Base-by-base conservation (phyloP, 2,888 invertebrate genomes). In the Phyto melanocephala region DNA sequence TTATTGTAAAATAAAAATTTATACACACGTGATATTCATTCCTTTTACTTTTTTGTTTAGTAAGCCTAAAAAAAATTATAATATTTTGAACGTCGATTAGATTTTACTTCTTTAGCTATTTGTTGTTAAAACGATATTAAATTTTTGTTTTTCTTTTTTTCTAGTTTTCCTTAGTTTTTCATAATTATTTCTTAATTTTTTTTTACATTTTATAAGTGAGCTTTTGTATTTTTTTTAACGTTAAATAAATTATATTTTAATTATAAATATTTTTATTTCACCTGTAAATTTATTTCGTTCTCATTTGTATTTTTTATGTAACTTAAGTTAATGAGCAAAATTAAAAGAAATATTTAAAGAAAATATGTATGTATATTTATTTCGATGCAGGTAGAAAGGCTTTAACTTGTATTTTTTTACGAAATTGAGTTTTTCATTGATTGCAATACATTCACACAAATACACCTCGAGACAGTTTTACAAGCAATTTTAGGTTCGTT, bases 1-100 rank as follows among this genome's bases (percentile, higher is more conserved):
- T 60, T 67, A 58, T 54, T 67, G 28, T 65, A 58, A 58, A 78
- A 71, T 65, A 33, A 65, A 56, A 52, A 72, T 40, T 28, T 80
- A 74, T 71, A 65, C 15, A 60, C 58, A 85, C 84, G 85, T 85
- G 85, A 86, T 86, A 85, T 85, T 85, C 86, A 86, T 86, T 86
- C 86, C 85, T 82, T n/a, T 85, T 13, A 60, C 20, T 42, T 79
- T 78, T 72, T 68, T 79, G 6, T 28, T 28, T 5, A 83, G 68
- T 50, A 42, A 72, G 62, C 71, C 45, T 20, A 45, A 70, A 70
- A 52, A n/a, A n/a, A 54, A 60, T 67, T 35, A 40, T 33, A 63
- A 50, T 47, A 80, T 42, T 85, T 84, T 63, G 62, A 68, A 76
- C 81, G 84, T 86, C 81, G 78, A 81, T 84, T 28, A 83, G 82